Percentiles rank a stretch among this genome's conserved stretches.
Evolutionary conservation across 2,797 vertebrate genomes (phyloP).

Genomic region (Gymnocypris eckloni): DNA sequence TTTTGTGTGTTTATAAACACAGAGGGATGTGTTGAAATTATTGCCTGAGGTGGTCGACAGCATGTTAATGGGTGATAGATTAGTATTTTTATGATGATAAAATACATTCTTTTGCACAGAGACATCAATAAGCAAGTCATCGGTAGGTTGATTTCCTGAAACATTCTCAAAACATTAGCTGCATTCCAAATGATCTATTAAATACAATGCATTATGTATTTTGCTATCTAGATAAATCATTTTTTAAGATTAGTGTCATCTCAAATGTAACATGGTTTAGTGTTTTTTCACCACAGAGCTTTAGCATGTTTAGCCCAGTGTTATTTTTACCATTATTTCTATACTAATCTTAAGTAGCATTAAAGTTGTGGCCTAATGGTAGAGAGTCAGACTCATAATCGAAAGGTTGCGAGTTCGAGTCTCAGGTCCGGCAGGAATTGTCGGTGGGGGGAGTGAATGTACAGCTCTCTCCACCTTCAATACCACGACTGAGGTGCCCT

Average conservation of each 20-base stretch:
- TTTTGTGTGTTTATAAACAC: constrained; percentile 25
- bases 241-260: neutral
- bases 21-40: constrained; percentile 16
- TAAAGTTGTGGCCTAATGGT: too few relatives aligned
- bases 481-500: too few relatives aligned
- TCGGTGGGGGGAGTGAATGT: too few relatives aligned
- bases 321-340: neutral
- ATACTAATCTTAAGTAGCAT: neutral
- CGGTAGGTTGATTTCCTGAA: neutral
- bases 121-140: neutral
- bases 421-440: too few relatives aligned
- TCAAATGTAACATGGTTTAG: neutral
- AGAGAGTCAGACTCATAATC: too few relatives aligned
- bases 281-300: neutral
- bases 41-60: neutral
- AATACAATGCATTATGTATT: neutral
- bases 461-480: too few relatives aligned
- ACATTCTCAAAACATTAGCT: neutral
- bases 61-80: neutral
- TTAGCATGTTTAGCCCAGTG: neutral
- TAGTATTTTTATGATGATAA: neutral
- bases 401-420: too few relatives aligned
- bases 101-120: neutral
- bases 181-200: neutral
- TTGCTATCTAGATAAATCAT: too few relatives aligned